These are phyloP conservation scores for Drosophila dunni DNA, from an alignment of 1,140 invertebrate species.

Conservation along the genomic window DNA sequence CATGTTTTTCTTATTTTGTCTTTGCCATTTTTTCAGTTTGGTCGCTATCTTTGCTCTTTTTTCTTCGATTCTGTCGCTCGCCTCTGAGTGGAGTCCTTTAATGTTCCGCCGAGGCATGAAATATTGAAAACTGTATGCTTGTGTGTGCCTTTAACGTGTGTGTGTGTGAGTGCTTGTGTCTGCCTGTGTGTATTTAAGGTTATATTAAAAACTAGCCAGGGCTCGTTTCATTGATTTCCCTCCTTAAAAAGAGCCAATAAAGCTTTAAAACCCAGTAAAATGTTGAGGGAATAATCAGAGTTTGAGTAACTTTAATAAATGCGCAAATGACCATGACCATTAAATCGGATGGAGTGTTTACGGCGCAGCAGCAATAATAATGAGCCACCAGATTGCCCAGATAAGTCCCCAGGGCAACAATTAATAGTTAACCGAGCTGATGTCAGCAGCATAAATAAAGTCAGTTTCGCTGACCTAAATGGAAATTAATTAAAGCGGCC, in stretches of 20 bases:
- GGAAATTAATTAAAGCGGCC: constrained; percentile 45
- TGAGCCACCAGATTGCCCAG: constrained; percentile 11
- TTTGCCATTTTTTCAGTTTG: constrained; percentile 26
- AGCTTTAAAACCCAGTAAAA: constrained; percentile 14
- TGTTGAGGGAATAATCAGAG: neutral
- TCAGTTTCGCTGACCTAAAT: constrained; percentile 34
- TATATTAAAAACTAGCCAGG: constrained; percentile 37
- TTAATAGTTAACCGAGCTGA: constrained; percentile 31
- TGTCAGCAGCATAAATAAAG: constrained; percentile 17
- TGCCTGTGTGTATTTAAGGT: constrained; percentile 6
- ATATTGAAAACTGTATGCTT: constrained; percentile 59
- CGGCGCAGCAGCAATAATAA: constrained; percentile 14
- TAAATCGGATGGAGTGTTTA: constrained; percentile 17
- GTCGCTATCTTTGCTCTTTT: constrained; percentile 55
- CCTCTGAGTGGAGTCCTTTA: constrained; percentile 43
- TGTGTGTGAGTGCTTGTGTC: neutral
- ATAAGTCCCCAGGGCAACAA: constrained; percentile 35
- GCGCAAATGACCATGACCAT: constrained; percentile 27
- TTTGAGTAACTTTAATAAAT: constrained; percentile 18
- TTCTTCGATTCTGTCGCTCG: constrained; percentile 52
- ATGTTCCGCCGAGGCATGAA: constrained; percentile 60
- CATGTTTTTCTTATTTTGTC: constrained; percentile 34
- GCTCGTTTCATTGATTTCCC: constrained; percentile 25
- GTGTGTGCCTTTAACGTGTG: neutral
- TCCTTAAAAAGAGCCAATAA: neutral